Base-by-base conservation (phyloP, 2,888 invertebrate species). In the Mechanitis mazaeus region DNA sequence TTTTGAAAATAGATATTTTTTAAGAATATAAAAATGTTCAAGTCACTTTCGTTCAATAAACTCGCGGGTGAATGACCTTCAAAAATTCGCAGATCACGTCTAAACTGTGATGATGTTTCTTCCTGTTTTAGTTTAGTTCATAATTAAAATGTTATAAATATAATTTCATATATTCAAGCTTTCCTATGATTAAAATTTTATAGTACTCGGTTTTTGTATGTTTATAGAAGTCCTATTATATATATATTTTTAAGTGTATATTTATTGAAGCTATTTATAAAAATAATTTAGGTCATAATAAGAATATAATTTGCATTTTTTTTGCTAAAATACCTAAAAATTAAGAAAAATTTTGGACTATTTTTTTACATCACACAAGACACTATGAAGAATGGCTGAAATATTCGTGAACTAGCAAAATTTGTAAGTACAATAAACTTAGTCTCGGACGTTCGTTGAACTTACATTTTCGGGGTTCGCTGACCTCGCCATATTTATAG, bases 391-490 rank as follows among this genome's bases (percentile, higher is more conserved):
- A 50, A 31, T 50, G 31, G 31, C 50, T 11, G 50, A 59, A 59
- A 59, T 45, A 45, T n/a, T 45, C 54, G 57, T 55, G 55, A 62
- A 62, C 61, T 69, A 67, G 66, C 70, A 67, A 68, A 68, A 69
- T 67, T 65, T 59, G 64, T 65, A 66, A 66, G 61, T 69, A 67
- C 81, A 66, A 77, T 82, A 75, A 81, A 77, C 82, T 73, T 65
- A 64, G 55, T 64, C 73, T 66, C 81, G 86, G 83, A 78, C 85
- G 87, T 82, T 79, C 87, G 73, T 75, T 81, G 82, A 83, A 78
- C 85, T 73, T 45, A 66, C 82, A 81, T 76, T 86, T 85, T 80
- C 82, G 84, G 80, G 72, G 87, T 76, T 84, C 86, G 78, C 75
- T 80, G 76, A 67, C 80, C 81, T 73, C 81, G 81, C 80, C 69